These are phyloP conservation scores for Epicampocera succincta DNA, from an alignment of 2,888 invertebrate genomes.

Conservation along the genomic window DNA sequence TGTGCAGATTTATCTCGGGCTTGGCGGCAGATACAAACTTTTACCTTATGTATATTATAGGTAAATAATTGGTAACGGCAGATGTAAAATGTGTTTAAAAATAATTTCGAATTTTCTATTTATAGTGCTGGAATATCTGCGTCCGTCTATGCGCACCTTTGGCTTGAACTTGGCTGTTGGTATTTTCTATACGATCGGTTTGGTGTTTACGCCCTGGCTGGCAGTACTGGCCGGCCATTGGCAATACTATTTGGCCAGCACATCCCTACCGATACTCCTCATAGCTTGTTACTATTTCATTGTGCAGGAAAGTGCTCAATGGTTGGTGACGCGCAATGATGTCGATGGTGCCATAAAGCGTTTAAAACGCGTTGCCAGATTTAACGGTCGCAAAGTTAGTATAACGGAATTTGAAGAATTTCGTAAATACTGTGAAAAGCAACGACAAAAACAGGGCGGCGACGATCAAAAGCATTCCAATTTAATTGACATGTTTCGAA, in stretches of 20 bases:
- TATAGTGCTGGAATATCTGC: conserved; percentile 84
- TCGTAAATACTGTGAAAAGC: conserved; percentile 80
- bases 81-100: not conserved
- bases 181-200: conserved; percentile 84
- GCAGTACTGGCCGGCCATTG: conserved; percentile 82
- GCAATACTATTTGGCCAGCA: conserved; percentile 83
- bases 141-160: conserved; percentile 84
- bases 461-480: conserved; percentile 78
- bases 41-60: conserved; percentile 85
- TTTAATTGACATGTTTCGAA: conserved; percentile 83
- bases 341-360: conserved; percentile 83
- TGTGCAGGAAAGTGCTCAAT: conserved; percentile 85
- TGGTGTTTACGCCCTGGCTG: conserved; percentile 83
- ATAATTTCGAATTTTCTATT: not conserved
- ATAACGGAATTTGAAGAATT: conserved; percentile 81
- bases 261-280: conserved; percentile 83
- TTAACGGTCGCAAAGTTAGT: conserved; percentile 82
- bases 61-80: conserved; percentile 76
- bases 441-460: conserved; percentile 77
- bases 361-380: conserved; percentile 83
- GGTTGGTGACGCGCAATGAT: conserved; percentile 84
- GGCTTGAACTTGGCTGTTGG: conserved; percentile 84
- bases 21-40: conserved; percentile 85
- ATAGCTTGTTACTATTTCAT: conserved; percentile 83
- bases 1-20: conserved; percentile 84